Evolutionary conservation across 2,797 vertebrate genomes (phyloP), one percentile per base, ranked within the genome.

Genomic region (Stomatorhinus walkeri): DNA sequence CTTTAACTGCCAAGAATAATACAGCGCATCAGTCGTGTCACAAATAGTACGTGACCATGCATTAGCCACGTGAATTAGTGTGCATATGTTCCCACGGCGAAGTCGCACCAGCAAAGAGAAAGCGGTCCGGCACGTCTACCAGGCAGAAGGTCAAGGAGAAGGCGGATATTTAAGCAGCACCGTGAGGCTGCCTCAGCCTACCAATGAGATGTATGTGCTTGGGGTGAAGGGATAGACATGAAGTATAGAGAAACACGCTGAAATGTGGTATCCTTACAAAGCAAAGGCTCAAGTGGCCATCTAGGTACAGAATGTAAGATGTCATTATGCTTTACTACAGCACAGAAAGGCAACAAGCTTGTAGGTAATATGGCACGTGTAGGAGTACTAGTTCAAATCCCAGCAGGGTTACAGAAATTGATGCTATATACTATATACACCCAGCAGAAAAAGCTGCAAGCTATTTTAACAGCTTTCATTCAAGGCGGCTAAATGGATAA

Each of bases 81-180:
- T 91, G 56, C 7, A 14, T 16, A 43, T 56, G 89, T 89, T 83
- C 89, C 92, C 90, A 95, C 84, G 4, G 88, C 85, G 32, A 97
- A 95, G 92, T 98, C 97, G n/a, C 95, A 94, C 85, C 96, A 91
- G 90, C 96, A 97, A 90, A 98, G 91, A 87, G 94, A 95, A 89
- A 97, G 93, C 0, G 93, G 94, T 90, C 95, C 96, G 90, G 96
- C 92, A 88, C 92, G 96, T 90, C 97, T 98, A 94, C 90, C 49
- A 89, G 89, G 88, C 36, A 8, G 83, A 87, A 0, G 83, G 88
- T 92, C 94, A 96, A 96, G 93, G 92, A 93, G 32, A 24, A 76
- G 32, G 81, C 16, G 19, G 43, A 40, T 79, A 59, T 48, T 22
- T 51, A 52, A 22, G 46, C 49, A 22, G 19, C 16, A 32, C 6